These are phyloP conservation scores for Semnopithecus entellus DNA, from an alignment of 2,113 vertebrate species.

Conservation along the genomic window DNA sequence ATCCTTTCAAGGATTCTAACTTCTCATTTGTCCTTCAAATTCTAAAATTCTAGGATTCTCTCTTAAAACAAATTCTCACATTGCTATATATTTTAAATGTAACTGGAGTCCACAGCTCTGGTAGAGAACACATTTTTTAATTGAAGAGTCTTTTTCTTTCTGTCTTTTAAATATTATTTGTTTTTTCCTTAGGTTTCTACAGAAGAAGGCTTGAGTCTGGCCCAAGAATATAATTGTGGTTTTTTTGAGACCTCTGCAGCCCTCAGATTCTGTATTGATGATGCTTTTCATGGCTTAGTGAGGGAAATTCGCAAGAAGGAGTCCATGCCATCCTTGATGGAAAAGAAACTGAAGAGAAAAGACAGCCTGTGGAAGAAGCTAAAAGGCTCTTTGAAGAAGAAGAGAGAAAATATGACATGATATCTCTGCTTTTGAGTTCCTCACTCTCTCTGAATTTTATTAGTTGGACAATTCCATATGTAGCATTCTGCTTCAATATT, in stretches of 20 bases:
- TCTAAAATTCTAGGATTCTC: neutral
- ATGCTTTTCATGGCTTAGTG: constrained; percentile 88
- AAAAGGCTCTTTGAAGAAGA: constrained; percentile 87
- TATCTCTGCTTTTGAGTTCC: neutral
- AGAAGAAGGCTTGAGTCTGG: constrained; percentile 88
- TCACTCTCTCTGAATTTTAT: constrained; percentile 44
- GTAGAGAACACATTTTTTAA: neutral
- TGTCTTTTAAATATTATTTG: constrained; percentile 8
- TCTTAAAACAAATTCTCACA: neutral
- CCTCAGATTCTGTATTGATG: constrained; percentile 88
- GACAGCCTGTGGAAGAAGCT: constrained; percentile 87
- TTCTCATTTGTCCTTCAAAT: neutral
- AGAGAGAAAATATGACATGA: constrained; percentile 83
- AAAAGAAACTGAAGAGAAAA: constrained; percentile 84
- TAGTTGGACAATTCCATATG: constrained; percentile 50
- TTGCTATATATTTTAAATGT: neutral
- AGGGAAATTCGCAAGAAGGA: constrained; percentile 89
- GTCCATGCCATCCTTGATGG: constrained; percentile 77
- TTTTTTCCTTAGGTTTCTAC: constrained; percentile 84
- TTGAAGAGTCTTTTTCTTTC: rapidly evolving
- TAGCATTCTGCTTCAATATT: constrained; percentile 55
- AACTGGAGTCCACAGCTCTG: neutral
- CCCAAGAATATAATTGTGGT: constrained; percentile 87
- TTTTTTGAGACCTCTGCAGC: constrained; percentile 91
- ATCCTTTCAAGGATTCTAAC: neutral